Base-by-base conservation (phyloP, 2,888 invertebrate genomes). In the Plebejus melissa region DNA sequence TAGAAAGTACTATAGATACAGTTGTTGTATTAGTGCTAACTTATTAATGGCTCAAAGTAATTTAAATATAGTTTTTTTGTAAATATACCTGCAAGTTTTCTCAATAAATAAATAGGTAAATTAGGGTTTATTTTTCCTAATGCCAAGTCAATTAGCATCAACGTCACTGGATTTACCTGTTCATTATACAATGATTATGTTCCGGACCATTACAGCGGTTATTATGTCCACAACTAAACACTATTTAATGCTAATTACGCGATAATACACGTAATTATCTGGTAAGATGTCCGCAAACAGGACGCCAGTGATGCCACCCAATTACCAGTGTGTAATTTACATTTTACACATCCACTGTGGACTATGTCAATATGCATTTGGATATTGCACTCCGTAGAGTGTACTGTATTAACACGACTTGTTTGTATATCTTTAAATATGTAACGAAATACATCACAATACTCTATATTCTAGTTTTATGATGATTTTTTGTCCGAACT, bases 201-300 rank as follows among this genome's bases (percentile, higher is more conserved):
- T 65, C 4, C 28, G 28, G 11, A 32, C 32, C 65, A 36, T 65
- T 32, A 36, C 32, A 32, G 65, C 32, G 32, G 65, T 32, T 65
- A 65, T 65, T 65, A 36, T 65, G 65, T 65, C 65, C 65, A 32
- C 65, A 65, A 32, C 65, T 65, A 65, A 65, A 65, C 65, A 65
- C 13, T 32, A 36, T 65, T 32, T 65, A 65, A 65, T 65, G 65
- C 65, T 65, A 65, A 65, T 65, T 65, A 65, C 65, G 32, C 32
- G 32, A 65, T 65, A 65, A 65, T 65, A 65, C 65, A 36, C 65
- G 9, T 65, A 65, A 65, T 65, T 65, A 65, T 65, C 65, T 65
- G 65, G 65, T 65, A 65, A 65, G 65, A 65, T 65, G 65, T 65
- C 65, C 32, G 65, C 65, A 65, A 65, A 65, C 65, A 65, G 65